These are phyloP conservation scores for Diaprepes abbreviatus DNA, from an alignment of 2,888 invertebrate species.

Conservation along the genomic window DNA sequence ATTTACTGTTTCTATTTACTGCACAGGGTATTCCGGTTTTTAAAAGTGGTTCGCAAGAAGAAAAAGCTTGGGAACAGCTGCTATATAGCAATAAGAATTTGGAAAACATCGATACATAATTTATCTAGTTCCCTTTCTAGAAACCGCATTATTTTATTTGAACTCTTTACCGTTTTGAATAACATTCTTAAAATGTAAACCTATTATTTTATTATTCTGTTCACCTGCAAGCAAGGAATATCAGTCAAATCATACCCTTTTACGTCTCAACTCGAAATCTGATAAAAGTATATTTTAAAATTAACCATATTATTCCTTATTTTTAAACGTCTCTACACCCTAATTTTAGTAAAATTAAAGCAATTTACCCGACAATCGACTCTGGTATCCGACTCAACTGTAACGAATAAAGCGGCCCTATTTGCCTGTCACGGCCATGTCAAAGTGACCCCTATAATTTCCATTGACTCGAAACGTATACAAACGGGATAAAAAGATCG, in stretches of 20 bases:
- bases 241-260: not conserved
- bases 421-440: slow-evolving; percentile 66
- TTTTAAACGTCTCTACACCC: slow-evolving; percentile 43
- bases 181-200: not conserved
- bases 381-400: slow-evolving; percentile 35
- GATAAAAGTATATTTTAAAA: slow-evolving; percentile 38
- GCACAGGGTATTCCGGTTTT: no score
- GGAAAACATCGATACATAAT: no score
- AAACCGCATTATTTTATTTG: no score
- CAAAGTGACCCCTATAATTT: slow-evolving; percentile 67
- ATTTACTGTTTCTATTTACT: no score
- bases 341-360: slow-evolving; percentile 46
- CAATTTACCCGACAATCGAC: slow-evolving; percentile 46
- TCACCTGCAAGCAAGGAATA: slow-evolving; percentile 1
- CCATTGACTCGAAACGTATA: slow-evolving; percentile 26
- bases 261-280: slow-evolving; percentile 33
- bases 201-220: not conserved
- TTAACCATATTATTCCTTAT: slow-evolving; percentile 37
- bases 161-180: not conserved
- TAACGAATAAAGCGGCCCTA: slow-evolving; percentile 55
- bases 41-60: no score
- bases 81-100: no score
- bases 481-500: slow-evolving; percentile 17
- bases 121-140: no score
- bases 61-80: no score